phyloP scores from a whole-genome alignment of 2,888 invertebrate genomes.

The Lucinisca nassula region DNA sequence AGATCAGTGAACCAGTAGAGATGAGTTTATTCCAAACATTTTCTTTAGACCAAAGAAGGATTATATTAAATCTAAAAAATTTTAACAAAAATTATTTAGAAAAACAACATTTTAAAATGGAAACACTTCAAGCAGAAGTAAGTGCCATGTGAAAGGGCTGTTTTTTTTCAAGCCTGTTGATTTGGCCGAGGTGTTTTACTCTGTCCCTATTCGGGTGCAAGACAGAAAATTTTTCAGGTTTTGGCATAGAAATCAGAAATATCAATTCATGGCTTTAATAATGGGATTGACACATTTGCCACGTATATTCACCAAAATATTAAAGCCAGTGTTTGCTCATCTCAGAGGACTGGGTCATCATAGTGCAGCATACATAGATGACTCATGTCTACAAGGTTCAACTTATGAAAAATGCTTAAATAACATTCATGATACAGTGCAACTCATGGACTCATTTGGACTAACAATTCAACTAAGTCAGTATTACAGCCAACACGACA shows the following conservation, averaged over 20 bases:
- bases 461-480: constrained; percentile 67
- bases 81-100: constrained; percentile 37
- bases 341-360: constrained; percentile 39
- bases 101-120: constrained; percentile 56
- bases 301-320: constrained; percentile 45
- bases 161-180: constrained; percentile 51
- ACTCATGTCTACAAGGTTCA: constrained; percentile 44
- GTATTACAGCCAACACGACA: constrained; percentile 42
- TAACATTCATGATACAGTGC: constrained; percentile 32
- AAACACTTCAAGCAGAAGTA: constrained; percentile 46
- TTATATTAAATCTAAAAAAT: constrained; percentile 44
- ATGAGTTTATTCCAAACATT: constrained; percentile 42
- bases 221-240: constrained; percentile 51
- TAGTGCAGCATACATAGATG: constrained; percentile 56
- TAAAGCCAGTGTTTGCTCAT: too few species aligned
- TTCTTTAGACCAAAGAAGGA: constrained; percentile 36
- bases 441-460: constrained; percentile 54
- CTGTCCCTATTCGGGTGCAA: constrained; percentile 30
- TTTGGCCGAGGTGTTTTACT: constrained; percentile 50
- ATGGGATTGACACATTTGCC: constrained; percentile 47
- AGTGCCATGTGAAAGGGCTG: constrained; percentile 30
- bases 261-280: constrained; percentile 28
- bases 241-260: constrained; percentile 26
- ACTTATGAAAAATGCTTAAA: constrained; percentile 23
- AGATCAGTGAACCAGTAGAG: constrained; percentile 24